Evolutionary conservation across 2,888 invertebrate species (phyloP), one percentile per base, ranked within the genome.

Genomic region (Spialia ferax): DNA sequence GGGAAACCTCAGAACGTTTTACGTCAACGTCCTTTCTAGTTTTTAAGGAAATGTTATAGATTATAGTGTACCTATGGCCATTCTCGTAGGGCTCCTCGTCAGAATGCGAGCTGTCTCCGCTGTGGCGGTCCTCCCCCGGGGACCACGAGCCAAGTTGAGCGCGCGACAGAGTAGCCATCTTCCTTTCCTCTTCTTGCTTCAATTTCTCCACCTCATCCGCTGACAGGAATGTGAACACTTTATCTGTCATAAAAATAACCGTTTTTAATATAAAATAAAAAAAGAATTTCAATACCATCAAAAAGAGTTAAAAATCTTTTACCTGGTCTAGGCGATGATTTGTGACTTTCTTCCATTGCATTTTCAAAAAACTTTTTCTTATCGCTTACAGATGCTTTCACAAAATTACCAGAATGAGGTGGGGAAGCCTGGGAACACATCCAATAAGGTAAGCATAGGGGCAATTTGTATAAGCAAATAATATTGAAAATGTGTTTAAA

Each of bases 281-380:
- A 48, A 18, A 20, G 0, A 18, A 11, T 20, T 48, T 48, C 13
- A 7, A 2, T 11, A 22, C n/a, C n/a, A n/a, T n/a, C n/a, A n/a
- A 23, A 52, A 23, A 52, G 2, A 7, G n/a, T 52, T 52, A 11
- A 23, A 13, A 23, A 20, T 32, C n/a, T 42, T 4, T 73, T 79
- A 97, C 97, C 97, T 95, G 97, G 95, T 93, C 97, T 98, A 61
- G 97, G 96, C 77, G 96, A 95, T 73, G 97, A 97, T 89, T 97
- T 97, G 77, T 97, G 96, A 87, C 97, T 97, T 87, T 98, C 97
- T 92, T 98, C 97, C 96, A 99, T 98, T 71, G 99, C 99, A 85
- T 97, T 96, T 94, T 99, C 99, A 89, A 99, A 99, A 93, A 98
- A 98, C 85, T 97, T 97, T 91, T 98, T 98, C 94, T 98, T 97